These are phyloP conservation scores for Toxostoma redivivum DNA, from an alignment of 2,113 vertebrate genomes.

Conservation along the genomic window DNA sequence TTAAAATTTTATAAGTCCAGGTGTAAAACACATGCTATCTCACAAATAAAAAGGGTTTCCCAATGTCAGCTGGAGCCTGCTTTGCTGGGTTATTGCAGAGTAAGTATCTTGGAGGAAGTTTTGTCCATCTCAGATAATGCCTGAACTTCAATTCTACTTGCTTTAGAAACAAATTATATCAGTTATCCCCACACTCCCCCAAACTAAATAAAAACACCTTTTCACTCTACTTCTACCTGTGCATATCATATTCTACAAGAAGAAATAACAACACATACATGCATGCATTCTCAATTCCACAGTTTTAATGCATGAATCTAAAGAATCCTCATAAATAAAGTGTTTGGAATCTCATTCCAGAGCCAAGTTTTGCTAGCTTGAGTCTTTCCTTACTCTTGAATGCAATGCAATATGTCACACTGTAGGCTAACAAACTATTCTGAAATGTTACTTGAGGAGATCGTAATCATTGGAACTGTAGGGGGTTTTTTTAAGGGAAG, in stretches of 20 bases:
- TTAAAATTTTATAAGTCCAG: neutral
- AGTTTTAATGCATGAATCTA: neutral
- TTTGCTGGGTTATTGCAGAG: neutral
- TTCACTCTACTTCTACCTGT: neutral
- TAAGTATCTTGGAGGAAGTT: neutral
- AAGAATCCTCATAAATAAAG: neutral
- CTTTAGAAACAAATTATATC: neutral
- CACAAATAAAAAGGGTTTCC: neutral
- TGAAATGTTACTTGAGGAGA: neutral
- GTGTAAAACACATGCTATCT: neutral
- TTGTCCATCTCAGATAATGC: neutral
- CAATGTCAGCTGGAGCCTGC: neutral
- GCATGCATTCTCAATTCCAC: neutral
- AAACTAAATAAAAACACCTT: neutral
- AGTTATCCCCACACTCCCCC: neutral
- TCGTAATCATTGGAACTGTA: neutral
- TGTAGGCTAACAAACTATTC: neutral
- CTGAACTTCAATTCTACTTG: neutral
- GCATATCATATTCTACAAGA: neutral
- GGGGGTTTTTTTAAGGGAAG: neutral
- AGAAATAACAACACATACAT: neutral
- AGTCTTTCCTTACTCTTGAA: neutral
- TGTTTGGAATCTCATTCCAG: neutral
- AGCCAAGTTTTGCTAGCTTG: neutral
- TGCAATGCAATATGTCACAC: neutral